Evolutionary conservation across 2,888 invertebrate species (phyloP).

Genomic region (Theretra japonica): DNA sequence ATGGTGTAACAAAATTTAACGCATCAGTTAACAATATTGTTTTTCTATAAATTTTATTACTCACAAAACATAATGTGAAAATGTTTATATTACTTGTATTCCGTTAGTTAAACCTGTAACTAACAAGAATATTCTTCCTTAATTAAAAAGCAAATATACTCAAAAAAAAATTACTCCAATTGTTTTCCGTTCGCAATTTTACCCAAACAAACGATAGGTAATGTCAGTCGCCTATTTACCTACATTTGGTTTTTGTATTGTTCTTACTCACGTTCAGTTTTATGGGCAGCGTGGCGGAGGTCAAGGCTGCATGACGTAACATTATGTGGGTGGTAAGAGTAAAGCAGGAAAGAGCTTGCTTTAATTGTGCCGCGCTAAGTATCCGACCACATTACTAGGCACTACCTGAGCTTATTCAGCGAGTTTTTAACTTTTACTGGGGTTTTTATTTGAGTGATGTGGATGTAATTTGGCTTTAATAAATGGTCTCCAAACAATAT

Average conservation of each 20-base stretch:
- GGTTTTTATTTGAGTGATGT: neutral
- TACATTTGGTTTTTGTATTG: slow-evolving; percentile 11
- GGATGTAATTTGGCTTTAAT: neutral
- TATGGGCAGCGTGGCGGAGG: slow-evolving; percentile 18
- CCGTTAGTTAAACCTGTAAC: too few species aligned
- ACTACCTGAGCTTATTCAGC: slow-evolving; percentile 1
- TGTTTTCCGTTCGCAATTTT: neutral
- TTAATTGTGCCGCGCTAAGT: slow-evolving; percentile 27
- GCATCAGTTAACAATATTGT: too few species aligned
- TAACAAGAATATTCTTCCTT: too few species aligned
- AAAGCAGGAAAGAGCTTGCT: slow-evolving; percentile 2
- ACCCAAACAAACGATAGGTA: neutral
- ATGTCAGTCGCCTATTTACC: slow-evolving; percentile 17
- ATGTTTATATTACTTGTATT: too few species aligned
- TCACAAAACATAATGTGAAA: too few species aligned
- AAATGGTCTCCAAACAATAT: neutral
- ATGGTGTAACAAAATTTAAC: too few species aligned
- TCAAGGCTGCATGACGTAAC: slow-evolving; percentile 25
- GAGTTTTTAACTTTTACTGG: slow-evolving; percentile 13
- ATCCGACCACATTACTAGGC: slow-evolving; percentile 10
- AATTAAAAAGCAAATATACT: neutral
- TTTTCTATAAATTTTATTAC: too few species aligned
- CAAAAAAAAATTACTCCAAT: neutral
- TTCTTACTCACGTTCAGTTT: slow-evolving; percentile 15
- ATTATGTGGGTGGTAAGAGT: slow-evolving; percentile 28